Conservation (phyloP, 2,888 invertebrate genomes). For the Melinaea menophilus region DNA sequence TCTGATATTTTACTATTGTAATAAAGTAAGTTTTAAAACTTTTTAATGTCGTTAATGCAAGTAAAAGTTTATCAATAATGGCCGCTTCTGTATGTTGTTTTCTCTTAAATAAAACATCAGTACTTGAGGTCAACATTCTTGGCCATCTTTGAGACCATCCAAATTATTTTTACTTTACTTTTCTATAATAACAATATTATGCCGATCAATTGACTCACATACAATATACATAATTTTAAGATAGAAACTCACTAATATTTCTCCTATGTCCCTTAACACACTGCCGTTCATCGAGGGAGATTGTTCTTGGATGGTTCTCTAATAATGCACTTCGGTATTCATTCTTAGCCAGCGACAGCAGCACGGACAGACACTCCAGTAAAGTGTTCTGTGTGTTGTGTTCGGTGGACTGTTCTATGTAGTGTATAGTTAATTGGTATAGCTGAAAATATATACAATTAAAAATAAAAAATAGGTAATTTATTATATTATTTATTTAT, state of each 20-base stretch:
- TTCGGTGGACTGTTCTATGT: conserved; percentile 80
- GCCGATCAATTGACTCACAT: neutral
- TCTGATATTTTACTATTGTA: too few relatives aligned
- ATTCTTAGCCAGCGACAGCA: conserved; percentile 74
- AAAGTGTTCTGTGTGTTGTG: conserved; percentile 94
- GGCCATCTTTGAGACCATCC: too few relatives aligned
- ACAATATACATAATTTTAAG: neutral
- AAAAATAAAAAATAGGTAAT: too few relatives aligned
- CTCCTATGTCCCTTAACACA: conserved; percentile 61
- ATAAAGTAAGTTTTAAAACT: too few relatives aligned
- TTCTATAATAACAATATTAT: too few relatives aligned
- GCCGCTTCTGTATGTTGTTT: too few relatives aligned
- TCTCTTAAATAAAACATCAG: too few relatives aligned
- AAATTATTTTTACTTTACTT: too few relatives aligned
- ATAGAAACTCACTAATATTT: conserved; percentile 73
- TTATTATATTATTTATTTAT: too few relatives aligned
- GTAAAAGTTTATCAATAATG: too few relatives aligned
- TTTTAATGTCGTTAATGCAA: too few relatives aligned
- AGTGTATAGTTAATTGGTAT: conserved; percentile 86
- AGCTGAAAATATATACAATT: conserved; percentile 71
- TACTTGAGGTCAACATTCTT: too few relatives aligned
- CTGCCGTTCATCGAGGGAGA: conserved; percentile 56
- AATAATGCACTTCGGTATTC: conserved; percentile 72
- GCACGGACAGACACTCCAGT: conserved; percentile 85
- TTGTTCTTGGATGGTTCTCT: conserved; percentile 55